A percentile compares a stretch with the other conserved stretches of the same genome.
These are phyloP conservation scores for Cosmorhoe ocellata DNA, from an alignment of 2,888 invertebrate species.

Conservation along the genomic window DNA sequence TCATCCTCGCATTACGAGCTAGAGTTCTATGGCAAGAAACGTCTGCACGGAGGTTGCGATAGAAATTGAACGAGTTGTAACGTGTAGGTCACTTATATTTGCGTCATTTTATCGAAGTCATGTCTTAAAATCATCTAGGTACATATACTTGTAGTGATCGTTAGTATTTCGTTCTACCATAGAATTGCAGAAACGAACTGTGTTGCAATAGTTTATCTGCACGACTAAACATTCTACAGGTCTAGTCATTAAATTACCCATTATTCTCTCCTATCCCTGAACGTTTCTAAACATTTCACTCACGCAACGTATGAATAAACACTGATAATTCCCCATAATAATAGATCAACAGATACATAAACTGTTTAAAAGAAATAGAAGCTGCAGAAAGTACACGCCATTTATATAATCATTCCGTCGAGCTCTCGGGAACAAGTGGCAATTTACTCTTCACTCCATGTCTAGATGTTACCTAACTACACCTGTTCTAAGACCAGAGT, in stretches of 20 bases:
- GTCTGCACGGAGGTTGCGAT: background rate
- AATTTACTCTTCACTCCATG: constrained; percentile 28
- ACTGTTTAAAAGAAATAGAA: constrained; percentile 33
- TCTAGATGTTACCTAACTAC: constrained; percentile 44
- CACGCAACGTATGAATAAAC: constrained; percentile 30
- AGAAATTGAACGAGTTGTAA: constrained; percentile 7
- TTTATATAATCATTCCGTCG: constrained; percentile 20
- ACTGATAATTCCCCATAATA: constrained; percentile 32
- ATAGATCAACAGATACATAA: constrained; percentile 26
- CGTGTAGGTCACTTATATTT: too few species aligned
- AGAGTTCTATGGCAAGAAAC: constrained; percentile 21
- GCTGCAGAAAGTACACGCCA: constrained; percentile 18
- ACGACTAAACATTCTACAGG: constrained; percentile 9
- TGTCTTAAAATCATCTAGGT: too few species aligned
- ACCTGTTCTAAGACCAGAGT: constrained; percentile 33
- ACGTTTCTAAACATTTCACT: constrained; percentile 25
- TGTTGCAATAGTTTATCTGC: constrained; percentile 15
- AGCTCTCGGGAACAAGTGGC: constrained; percentile 19
- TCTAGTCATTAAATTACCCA: constrained; percentile 5
- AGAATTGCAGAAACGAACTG: constrained; percentile 5
- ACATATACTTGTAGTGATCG: too few species aligned
- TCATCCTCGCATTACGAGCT: constrained; percentile 11
- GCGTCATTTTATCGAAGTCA: too few species aligned
- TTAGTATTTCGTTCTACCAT: background rate
- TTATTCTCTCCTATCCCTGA: constrained; percentile 14